Evolutionary conservation across 2,797 vertebrate genomes (phyloP), one percentile per base, ranked within the genome.

Genomic region (Rhyacichthys aspro): DNA sequence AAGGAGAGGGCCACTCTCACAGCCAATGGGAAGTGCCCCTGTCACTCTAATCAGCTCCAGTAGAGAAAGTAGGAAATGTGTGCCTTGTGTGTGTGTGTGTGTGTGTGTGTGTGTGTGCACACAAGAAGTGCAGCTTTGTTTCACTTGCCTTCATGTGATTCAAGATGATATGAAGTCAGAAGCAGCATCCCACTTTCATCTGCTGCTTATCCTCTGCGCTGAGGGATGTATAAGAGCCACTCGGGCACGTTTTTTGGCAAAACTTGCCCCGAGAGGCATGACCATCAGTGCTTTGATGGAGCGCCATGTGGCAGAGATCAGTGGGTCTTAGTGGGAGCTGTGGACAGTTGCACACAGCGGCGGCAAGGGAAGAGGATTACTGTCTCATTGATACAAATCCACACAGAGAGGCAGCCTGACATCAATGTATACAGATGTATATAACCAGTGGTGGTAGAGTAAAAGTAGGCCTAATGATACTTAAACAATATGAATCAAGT

Each of bases 11-110:
- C 88, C 85, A 90, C 84, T 86, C 90, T 91, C 79, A 82, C 79
- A 89, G 86, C 89, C 90, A 92, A 92, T 93, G 89, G 91, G 92
- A 93, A 93, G 89, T 93, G 90, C 88, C 90, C 91, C 83, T 86
- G 85, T 90, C 87, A 90, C 88, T 92, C 88, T 88, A 90, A 90
- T 90, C 86, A 86, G 84, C 76, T 72, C 81, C 55, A 68, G 85
- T 84, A 83, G 83, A 89, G 88, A 87, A 86, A 83, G 85, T 83
- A 86, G 87, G 87, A 88, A 88, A 74, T 18, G 79, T 81, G 82
- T 84, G 63, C 60, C 53, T 33, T 58, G 56, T 68, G 56, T 53
- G 74, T 65, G 63, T 47, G n/a, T n/a, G n/a, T 43, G 46, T 44
- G 49, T 39, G 48, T 56, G 6, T 12, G 48, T 61, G 55, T 56